phyloP scores from a whole-genome alignment of 2,888 invertebrate genomes.

The Acrobasis suavella region DNA sequence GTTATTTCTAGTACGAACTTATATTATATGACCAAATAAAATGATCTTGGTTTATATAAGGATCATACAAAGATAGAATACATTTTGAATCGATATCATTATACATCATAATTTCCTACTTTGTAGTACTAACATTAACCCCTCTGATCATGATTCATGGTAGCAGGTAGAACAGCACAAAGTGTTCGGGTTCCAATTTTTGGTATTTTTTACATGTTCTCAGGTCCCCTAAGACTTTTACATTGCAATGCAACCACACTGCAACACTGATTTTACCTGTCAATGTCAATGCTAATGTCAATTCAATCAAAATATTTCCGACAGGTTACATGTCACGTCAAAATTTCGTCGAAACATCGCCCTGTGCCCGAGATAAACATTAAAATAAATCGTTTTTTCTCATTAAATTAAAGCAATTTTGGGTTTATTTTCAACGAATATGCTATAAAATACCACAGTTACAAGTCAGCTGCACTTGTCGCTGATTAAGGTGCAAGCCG shows the following conservation, averaged over 20 bases:
- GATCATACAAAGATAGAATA: no score
- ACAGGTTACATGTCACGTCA: constrained; percentile 26
- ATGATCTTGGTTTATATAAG: no score
- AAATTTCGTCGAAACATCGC: constrained; percentile 31
- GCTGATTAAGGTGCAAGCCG: constrained; percentile 27
- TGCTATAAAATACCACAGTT: constrained; percentile 13
- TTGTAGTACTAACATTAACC: no score
- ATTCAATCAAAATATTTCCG: constrained; percentile 28
- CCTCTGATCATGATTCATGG: no score
- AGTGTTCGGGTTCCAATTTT: no score
- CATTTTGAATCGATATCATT: no score
- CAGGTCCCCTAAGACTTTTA: no score
- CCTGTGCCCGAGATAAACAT: constrained; percentile 40
- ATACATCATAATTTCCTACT: no score
- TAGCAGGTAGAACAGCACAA: no score
- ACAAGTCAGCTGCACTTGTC: background rate
- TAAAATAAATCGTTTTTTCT: constrained; percentile 11
- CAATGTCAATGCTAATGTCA: constrained; percentile 35
- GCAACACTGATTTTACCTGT: constrained; percentile 6
- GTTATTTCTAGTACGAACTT: no score
- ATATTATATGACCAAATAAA: no score
- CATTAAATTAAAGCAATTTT: background rate
- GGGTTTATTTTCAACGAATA: background rate
- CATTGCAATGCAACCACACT: background rate
- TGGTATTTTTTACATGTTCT: no score